Evolutionary conservation across 2,113 vertebrate genomes (phyloP).

Genomic region (Mustela nigripes): DNA sequence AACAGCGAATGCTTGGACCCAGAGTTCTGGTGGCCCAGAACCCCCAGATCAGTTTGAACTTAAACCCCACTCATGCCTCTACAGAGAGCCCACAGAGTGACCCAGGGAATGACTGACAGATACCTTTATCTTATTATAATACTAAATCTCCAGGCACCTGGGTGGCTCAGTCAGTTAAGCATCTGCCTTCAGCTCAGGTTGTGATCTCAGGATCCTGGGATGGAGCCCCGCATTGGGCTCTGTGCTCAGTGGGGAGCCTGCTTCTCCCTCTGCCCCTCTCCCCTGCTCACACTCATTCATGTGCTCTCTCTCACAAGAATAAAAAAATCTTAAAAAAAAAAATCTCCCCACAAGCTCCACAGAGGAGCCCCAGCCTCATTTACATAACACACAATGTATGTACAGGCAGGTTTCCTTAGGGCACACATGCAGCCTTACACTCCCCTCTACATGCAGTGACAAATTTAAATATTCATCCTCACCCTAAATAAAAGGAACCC

Average conservation of each 20-base stretch:
- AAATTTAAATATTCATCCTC: neutral
- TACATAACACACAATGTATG: neutral
- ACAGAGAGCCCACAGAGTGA: neutral
- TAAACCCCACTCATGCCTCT: neutral
- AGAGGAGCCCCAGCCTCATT: neutral
- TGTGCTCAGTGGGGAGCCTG: too few species aligned
- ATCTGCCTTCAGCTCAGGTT: too few species aligned
- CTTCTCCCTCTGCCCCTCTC: too few species aligned
- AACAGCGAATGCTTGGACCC: neutral
- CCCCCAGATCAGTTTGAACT: neutral
- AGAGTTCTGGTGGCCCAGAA: neutral
- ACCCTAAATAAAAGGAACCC: neutral
- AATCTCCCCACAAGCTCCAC: neutral
- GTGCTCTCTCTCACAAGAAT: too few species aligned
- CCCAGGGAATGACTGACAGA: neutral
- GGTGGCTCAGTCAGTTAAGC: too few species aligned
- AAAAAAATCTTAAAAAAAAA: too few species aligned
- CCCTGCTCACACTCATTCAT: too few species aligned
- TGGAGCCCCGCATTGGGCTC: too few species aligned
- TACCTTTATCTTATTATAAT: neutral
- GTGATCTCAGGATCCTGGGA: too few species aligned
- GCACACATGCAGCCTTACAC: fast-evolving
- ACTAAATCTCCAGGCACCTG: neutral
- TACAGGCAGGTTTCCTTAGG: neutral
- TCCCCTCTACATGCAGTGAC: neutral